A percentile compares a stretch with the other conserved stretches of the same genome.
These are phyloP conservation scores for Drosophila triauraria DNA, from an alignment of 1,140 invertebrate genomes.

Conservation along the genomic window DNA sequence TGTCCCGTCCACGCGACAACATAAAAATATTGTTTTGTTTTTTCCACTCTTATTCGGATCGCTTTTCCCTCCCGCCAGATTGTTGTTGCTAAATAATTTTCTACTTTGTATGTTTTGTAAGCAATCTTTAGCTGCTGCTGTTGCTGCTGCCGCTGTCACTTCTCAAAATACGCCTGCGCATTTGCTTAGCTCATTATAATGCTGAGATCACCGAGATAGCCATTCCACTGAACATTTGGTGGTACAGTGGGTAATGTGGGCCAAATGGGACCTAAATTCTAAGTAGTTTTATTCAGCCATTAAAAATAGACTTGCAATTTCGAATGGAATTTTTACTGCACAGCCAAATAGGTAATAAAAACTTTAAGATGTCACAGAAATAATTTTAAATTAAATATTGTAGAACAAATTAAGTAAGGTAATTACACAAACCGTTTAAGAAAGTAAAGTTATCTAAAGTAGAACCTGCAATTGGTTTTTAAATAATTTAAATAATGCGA, in stretches of 20 bases:
- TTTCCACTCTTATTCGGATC: slow-evolving; percentile 18
- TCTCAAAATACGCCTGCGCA: slow-evolving; percentile 55
- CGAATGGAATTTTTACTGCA: not conserved
- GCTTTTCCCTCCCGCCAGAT: slow-evolving; percentile 6
- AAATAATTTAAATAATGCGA: no score
- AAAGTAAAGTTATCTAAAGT: not conserved
- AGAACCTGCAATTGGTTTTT: no score
- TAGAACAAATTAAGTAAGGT: not conserved
- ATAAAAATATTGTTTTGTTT: slow-evolving; percentile 43
- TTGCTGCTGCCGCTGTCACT: slow-evolving; percentile 12
- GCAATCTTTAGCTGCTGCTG: slow-evolving; percentile 32
- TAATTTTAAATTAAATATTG: not conserved
- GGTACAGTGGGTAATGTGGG: slow-evolving; percentile 15
- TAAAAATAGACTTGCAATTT: not conserved
- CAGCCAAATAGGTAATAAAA: not conserved
- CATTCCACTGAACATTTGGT: slow-evolving; percentile 10
- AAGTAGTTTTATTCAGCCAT: not conserved
- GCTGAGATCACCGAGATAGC: slow-evolving; percentile 42
- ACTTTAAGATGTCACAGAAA: not conserved
- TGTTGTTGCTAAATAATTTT: slow-evolving; percentile 44
- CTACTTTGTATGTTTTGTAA: slow-evolving; percentile 46
- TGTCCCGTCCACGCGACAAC: slow-evolving; percentile 40
- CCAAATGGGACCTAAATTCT: not conserved
- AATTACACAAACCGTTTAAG: not conserved
- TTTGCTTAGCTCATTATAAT: slow-evolving; percentile 44